Conservation (phyloP, 2,797 vertebrate genomes). For the Scleropages formosus region DNA sequence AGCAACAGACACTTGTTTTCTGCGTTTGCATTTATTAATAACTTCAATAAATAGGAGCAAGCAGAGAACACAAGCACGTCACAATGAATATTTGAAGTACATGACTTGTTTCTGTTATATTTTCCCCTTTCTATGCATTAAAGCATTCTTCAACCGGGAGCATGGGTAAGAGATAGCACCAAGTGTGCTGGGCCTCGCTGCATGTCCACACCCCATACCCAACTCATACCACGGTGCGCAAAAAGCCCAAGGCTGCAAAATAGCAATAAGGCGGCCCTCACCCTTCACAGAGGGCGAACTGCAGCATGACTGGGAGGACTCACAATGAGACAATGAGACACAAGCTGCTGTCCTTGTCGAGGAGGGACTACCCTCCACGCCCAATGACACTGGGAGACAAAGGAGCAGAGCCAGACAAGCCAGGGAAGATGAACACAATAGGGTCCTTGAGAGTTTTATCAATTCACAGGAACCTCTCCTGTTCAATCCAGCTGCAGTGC, state of each 20-base stretch:
- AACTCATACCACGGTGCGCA: conserved; percentile 56
- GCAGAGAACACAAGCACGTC: conserved; percentile 93
- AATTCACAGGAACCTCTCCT: conserved; percentile 13
- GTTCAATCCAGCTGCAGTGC: conserved; percentile 4
- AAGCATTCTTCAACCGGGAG: conserved; percentile 59
- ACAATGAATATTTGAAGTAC: conserved; percentile 81
- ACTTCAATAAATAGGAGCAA: conserved; percentile 87
- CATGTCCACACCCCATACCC: conserved; percentile 60
- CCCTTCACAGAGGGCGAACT: conserved; percentile 48
- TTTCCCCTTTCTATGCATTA: conserved; percentile 55
- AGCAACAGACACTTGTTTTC: conserved; percentile 70
- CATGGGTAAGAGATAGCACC: conserved; percentile 76
- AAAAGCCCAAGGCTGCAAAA: conserved; percentile 86
- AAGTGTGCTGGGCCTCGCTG: conserved; percentile 62
- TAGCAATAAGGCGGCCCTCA: conserved; percentile 70
- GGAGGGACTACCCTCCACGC: conserved; percentile 43
- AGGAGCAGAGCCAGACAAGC: conserved; percentile 29
- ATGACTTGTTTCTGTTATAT: conserved; percentile 60
- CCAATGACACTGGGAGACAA: conserved; percentile 49
- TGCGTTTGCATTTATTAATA: conserved; percentile 90
- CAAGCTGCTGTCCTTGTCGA: conserved; percentile 40
- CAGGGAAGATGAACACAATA: conserved; percentile 33
- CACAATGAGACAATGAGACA: conserved; percentile 45
- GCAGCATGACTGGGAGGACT: conserved; percentile 36
- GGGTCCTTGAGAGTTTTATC: conserved; percentile 38